Conservation (phyloP, 2,888 invertebrate species). For the Rhogogaster chlorosoma region DNA sequence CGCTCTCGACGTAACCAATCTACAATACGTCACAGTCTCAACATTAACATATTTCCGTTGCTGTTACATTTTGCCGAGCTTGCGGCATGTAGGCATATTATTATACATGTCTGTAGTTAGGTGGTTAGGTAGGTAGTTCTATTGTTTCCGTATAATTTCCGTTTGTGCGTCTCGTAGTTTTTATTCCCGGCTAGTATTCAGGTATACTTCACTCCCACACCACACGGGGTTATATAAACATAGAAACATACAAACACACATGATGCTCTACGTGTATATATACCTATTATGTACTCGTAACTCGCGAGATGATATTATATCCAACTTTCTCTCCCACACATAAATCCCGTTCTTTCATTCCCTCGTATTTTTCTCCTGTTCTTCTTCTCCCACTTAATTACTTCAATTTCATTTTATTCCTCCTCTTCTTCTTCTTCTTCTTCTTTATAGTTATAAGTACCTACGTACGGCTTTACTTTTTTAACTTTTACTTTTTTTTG, state of each 20-base stretch:
- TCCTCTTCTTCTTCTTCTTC: slow-evolving; percentile 50
- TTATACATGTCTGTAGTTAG: background rate
- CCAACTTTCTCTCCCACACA: slow-evolving; percentile 19
- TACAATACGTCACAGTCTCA: slow-evolving; percentile 20
- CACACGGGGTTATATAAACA: slow-evolving; percentile 73
- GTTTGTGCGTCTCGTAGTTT: slow-evolving; percentile 30
- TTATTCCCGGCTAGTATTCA: slow-evolving; percentile 22
- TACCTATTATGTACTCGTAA: slow-evolving; percentile 50
- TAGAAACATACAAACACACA: slow-evolving; percentile 75
- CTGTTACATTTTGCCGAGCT: background rate
- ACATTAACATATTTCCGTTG: background rate
- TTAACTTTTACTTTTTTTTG: slow-evolving; percentile 59
- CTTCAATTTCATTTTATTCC: slow-evolving; percentile 39
- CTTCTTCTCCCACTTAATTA: background rate
- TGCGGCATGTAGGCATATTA: background rate
- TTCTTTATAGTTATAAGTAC: slow-evolving; percentile 51
- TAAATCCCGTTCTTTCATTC: background rate
- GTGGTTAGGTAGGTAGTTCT: slow-evolving; percentile 14
- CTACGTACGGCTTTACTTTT: slow-evolving; percentile 56
- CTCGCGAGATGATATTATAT: slow-evolving; percentile 24
- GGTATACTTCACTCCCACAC: slow-evolving; percentile 62
- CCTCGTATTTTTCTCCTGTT: slow-evolving; percentile 36
- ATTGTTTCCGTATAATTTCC: slow-evolving; percentile 5
- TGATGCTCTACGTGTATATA: slow-evolving; percentile 52
- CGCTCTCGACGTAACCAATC: slow-evolving; percentile 30